These are phyloP conservation scores for Melanotaenia maccullochi DNA, from an alignment of 2,797 vertebrate genomes.

Conservation along the genomic window DNA sequence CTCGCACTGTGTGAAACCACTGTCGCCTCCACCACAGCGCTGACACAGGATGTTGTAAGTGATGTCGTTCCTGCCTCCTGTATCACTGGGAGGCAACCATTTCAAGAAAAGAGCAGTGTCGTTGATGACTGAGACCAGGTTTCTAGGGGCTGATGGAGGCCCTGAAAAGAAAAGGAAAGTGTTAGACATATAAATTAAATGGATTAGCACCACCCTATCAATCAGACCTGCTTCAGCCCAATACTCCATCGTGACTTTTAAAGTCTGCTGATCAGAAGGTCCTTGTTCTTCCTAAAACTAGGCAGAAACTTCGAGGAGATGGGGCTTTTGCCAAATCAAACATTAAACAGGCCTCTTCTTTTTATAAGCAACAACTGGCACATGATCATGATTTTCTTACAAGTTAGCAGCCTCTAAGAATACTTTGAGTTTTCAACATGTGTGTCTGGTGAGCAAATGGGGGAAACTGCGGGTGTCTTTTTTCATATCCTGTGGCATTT, in stretches of 20 bases:
- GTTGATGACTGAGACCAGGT: conserved; percentile 93
- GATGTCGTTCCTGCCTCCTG: conserved; percentile 93
- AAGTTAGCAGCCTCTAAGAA: conserved; percentile 12
- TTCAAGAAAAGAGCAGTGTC: conserved; percentile 95
- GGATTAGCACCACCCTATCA: background rate
- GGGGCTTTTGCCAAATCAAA: too few species aligned
- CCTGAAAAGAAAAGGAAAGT: conserved; percentile 76
- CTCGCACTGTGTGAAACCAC: conserved; percentile 84
- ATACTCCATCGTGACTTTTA: background rate
- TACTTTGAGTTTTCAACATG: conserved; percentile 4
- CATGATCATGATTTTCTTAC: conserved; percentile 6
- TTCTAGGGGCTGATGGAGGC: conserved; percentile 93
- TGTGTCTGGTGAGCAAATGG: background rate
- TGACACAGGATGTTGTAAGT: conserved; percentile 94
- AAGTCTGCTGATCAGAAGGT: background rate
- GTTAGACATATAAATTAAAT: background rate
- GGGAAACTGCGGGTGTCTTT: conserved; percentile 18
- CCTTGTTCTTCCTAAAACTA: too few species aligned
- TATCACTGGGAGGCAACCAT: conserved; percentile 94
- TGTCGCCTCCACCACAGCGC: conserved; percentile 82
- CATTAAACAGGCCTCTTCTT: too few species aligned
- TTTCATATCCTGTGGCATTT: conserved; percentile 21
- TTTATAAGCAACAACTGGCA: conserved; percentile 5
- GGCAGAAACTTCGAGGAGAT: too few species aligned
- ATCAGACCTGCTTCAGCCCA: background rate